Conservation (phyloP, 2,113 vertebrate genomes). For the Heterochromis multidens region DNA sequence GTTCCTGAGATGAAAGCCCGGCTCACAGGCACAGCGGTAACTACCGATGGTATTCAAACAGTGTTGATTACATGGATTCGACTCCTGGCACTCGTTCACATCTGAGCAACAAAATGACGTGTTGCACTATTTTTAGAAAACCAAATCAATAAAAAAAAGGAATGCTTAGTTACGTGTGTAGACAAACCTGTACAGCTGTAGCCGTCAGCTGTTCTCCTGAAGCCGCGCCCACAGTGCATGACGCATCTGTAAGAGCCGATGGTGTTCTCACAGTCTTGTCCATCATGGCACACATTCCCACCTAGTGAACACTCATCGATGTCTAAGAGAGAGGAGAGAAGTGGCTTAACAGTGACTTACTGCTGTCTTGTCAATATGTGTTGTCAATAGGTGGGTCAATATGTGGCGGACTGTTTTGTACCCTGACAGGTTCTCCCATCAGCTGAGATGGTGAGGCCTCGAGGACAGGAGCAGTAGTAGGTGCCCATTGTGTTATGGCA, state of each 20-base stretch:
- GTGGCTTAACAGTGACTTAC: not conserved
- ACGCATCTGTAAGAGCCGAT: conserved; percentile 88
- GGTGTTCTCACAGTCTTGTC: conserved; percentile 90
- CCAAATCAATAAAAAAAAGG: not conserved
- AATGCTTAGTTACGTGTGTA: accelerated
- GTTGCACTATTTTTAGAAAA: not conserved
- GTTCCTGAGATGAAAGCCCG: conserved; percentile 90
- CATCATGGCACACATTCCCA: conserved; percentile 77
- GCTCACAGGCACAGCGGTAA: conserved; percentile 92
- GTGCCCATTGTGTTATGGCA: conserved; percentile 91
- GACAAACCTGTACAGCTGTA: conserved; percentile 84
- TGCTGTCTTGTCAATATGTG: no score
- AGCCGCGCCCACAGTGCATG: conserved; percentile 83
- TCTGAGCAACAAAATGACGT: conserved; percentile 75
- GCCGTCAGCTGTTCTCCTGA: conserved; percentile 83
- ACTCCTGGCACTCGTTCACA: conserved; percentile 93
- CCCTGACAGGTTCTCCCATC: conserved; percentile 93
- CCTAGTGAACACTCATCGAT: conserved; percentile 88
- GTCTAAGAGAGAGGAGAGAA: conserved; percentile 71
- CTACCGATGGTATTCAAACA: conserved; percentile 94
- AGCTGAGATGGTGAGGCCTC: conserved; percentile 88
- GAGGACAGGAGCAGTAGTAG: conserved; percentile 91
- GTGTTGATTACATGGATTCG: conserved; percentile 87
- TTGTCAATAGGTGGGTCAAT: no score
- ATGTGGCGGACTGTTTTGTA: conserved; percentile 42